A percentile compares a stretch with the other conserved stretches of the same genome.
Evolutionary conservation across 2,888 invertebrate genomes (phyloP).

Genomic region (Keiferia lycopersicella): DNA sequence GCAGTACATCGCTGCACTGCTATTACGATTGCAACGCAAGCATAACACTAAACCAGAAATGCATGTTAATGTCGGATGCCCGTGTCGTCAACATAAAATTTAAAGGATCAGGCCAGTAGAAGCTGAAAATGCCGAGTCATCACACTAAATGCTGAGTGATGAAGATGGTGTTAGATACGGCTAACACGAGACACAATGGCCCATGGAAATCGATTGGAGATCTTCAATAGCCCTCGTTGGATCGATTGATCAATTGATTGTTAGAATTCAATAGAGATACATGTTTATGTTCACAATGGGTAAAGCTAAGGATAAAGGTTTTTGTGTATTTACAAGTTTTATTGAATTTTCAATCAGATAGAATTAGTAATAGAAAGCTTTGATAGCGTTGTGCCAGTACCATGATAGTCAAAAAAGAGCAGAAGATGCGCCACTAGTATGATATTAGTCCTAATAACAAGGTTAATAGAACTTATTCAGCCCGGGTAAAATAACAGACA

Average conservation of each 20-base stretch:
- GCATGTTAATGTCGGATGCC: background rate
- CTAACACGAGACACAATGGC: conserved; percentile 57
- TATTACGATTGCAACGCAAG: background rate
- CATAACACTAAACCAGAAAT: background rate
- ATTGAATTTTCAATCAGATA: conserved; percentile 6
- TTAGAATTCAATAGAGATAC: conserved; percentile 36
- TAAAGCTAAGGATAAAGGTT: conserved; percentile 2
- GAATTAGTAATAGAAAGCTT: background rate
- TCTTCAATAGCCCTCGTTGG: conserved; percentile 48
- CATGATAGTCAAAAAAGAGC: background rate
- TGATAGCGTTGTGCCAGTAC: background rate
- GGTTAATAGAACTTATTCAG: no score
- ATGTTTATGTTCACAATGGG: conserved; percentile 26
- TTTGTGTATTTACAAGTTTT: conserved; percentile 11
- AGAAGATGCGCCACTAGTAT: no score
- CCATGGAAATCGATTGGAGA: conserved; percentile 60
- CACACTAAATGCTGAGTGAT: conserved; percentile 53
- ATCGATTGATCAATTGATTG: conserved; percentile 49
- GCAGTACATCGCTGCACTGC: background rate
- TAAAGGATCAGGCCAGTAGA: background rate
- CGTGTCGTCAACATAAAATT: background rate
- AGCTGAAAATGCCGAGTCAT: conserved; percentile 55
- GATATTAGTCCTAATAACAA: no score
- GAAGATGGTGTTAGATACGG: conserved; percentile 61
- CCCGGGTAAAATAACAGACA: no score